Base-by-base conservation (phyloP, 2,113 vertebrate genomes). In the Anguilla japonica region DNA sequence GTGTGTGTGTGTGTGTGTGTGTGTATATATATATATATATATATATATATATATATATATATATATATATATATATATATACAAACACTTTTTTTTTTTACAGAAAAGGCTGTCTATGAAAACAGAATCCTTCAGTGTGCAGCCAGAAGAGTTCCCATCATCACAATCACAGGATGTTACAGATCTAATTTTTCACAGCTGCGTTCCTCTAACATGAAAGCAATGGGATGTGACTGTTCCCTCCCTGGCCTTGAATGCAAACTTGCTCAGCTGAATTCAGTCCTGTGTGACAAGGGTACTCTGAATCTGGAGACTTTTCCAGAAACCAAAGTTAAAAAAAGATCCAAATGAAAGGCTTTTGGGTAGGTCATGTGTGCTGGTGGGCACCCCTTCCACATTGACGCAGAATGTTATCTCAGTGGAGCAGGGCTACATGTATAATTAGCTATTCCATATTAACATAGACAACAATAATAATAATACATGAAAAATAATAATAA, bases 151-250 rank as follows among this genome's bases (percentile, higher is more conserved):
- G 75, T 43, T 46, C 29, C 26, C 75, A 39, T 50, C 46, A 87
- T 83, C 83, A 84, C 80, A 78, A 87, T 83, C 83, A 84, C 80
- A 78, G 82, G 82, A 83, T 57, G 29, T 87, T 87, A 81, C 39
- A 83, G 83, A 80, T 78, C 84, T 87, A 53, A 84, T 87, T 78
- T 39, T 40, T 22, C 46, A 41, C 29, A 50, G 67, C 67, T 87
- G 83, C 83, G 67, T 83, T 1, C 60, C 60, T 87, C 46, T 57
- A 46, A 81, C 41, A 15, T 29, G 22, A 16, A 84, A 50, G 18
- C 41, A 29, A 40, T 41, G 9, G 29, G 8, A 29, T 46, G 56
- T 34, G 80, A 81, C 41, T 46, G 43, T 26, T 75, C 41, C 7
- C 40, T 39, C 40, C 5, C 40, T 14, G 41, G 78, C 78, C 40